phyloP scores from a whole-genome alignment of 1,140 invertebrate genomes.

The Drosophila kanapiae region DNA sequence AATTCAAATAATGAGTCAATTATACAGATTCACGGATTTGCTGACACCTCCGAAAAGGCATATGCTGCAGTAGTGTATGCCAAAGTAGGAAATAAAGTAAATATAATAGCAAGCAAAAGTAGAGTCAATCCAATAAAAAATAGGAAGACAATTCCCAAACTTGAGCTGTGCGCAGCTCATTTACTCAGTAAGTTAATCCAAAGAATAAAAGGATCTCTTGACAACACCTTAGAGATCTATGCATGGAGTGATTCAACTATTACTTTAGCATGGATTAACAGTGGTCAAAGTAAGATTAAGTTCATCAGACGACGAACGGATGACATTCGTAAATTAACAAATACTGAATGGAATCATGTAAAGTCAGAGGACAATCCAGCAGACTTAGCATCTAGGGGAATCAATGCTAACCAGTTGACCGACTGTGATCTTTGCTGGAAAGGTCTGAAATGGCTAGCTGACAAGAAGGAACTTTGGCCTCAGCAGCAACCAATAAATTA shows the following conservation, averaged over 20 bases:
- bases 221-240: no score
- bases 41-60: no score
- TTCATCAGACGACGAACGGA: conserved; percentile 1
- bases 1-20: no score
- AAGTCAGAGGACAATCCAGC: conserved; percentile 1
- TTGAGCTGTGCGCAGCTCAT: no score
- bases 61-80: no score
- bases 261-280: not conserved
- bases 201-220: no score
- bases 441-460: not conserved
- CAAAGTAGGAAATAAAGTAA: no score
- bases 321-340: not conserved
- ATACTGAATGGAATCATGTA: conserved; percentile 5
- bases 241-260: conserved; percentile 10
- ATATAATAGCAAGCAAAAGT: no score
- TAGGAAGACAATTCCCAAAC: no score
- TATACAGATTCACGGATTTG: no score
- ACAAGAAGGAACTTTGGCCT: not conserved
- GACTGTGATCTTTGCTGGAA: not conserved
- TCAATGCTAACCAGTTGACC: not conserved
- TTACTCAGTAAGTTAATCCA: no score
- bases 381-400: not conserved
- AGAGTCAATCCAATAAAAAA: no score
- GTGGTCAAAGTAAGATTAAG: not conserved
- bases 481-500: not conserved